Evolutionary conservation across 2,797 vertebrate species (phyloP), one percentile per base, ranked within the genome.

Genomic region (Phalanger gymnotis): DNA sequence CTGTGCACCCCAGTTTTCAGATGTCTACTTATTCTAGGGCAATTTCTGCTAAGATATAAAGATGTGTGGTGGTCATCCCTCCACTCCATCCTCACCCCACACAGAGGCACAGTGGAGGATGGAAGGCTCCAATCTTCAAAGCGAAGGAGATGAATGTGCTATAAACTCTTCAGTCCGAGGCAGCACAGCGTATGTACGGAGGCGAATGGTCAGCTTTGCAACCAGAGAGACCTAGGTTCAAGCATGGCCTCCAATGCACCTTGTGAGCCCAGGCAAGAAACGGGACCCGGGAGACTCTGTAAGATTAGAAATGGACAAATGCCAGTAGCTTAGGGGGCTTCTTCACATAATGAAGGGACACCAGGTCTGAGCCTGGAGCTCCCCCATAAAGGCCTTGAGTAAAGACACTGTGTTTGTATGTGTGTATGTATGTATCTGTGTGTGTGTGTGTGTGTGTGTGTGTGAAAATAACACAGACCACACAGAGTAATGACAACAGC

Each of bases 401-500:
- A 73, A 73, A 73, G 66, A 3, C 14, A 5, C 34, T 40, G n/a
- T 0, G 57, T 34, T n/a, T 66, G 58, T 5, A 66, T n/a, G 58
- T 34, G 5, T n/a, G 10, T 57, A n/a, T n/a, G n/a, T n/a, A n/a
- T n/a, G n/a, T n/a, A n/a, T n/a, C n/a, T n/a, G n/a, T 1, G 31
- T 34, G 40, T 22, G 66, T 9, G 1, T 13, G 22, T 19, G 27
- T 19, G 27, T 1, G 31, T 34, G 40, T 22, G 66, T 9, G 1
- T 13, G 22, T 19, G 27, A 47, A 73, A 1, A n/a, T 19, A 40
- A 40, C n/a, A 81, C 19, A 40, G 2, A 22, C n/a, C 6, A 27
- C 3, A 9, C 4, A 12, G 0, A 27, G 4, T 27, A 87, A 10
- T 25, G 10, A 0, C 25, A 19, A n/a, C 0, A 25, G 73, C 40